These are phyloP conservation scores for Protomyctophum bolini DNA, from an alignment of 2,113 vertebrate genomes.

Conservation along the genomic window DNA sequence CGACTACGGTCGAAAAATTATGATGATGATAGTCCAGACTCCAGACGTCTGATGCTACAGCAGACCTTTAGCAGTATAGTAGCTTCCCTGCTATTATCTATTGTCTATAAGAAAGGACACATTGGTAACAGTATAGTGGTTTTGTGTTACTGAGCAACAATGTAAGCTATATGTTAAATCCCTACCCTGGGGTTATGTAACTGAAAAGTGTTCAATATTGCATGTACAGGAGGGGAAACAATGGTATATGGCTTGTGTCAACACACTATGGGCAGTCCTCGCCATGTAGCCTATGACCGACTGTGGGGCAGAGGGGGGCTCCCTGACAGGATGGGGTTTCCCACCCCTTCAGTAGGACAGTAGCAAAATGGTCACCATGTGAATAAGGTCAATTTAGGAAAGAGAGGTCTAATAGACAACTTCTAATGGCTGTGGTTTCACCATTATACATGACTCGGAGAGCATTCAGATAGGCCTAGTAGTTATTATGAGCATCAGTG, in stretches of 20 bases:
- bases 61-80: slow-evolving; percentile 33
- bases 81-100: slow-evolving; percentile 13
- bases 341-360: too few relatives aligned
- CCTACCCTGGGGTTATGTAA: slow-evolving; percentile 16
- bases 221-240: neutral
- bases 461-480: too few relatives aligned
- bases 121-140: slow-evolving; percentile 35
- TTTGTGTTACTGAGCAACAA: neutral
- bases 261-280: neutral
- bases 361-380: too few relatives aligned
- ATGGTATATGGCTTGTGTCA: neutral
- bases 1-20: too few relatives aligned
- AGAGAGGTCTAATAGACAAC: too few relatives aligned
- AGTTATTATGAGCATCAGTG: too few relatives aligned
- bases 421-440: too few relatives aligned
- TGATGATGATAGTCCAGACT: too few relatives aligned
- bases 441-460: too few relatives aligned
- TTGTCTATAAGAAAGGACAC: slow-evolving; percentile 16
- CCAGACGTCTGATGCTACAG: slow-evolving; percentile 1
- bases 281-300: neutral
- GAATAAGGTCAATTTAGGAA: too few relatives aligned
- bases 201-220: neutral
- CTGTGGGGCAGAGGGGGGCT: too few relatives aligned
- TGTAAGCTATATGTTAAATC: neutral
- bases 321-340: too few relatives aligned